Evolutionary conservation across 1,140 invertebrate genomes (phyloP), one percentile per base, ranked within the genome.

Genomic region (Trichoplusia ni): DNA sequence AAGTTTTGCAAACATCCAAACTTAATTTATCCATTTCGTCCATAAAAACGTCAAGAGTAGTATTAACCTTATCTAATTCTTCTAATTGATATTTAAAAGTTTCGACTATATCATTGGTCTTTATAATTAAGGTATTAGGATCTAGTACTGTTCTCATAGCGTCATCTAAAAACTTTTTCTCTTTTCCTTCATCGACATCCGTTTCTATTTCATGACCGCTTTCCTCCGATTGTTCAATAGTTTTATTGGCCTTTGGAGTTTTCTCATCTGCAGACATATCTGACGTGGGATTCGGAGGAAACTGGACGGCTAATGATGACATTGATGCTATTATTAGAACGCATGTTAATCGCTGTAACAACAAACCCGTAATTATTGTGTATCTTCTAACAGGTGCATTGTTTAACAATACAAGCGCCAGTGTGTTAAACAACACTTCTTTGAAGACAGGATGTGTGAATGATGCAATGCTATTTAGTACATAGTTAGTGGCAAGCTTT

Each of bases 191-290:
- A 11, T 89, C 87, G 14, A 60, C 37, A 18, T 89, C 84, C 11
- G 72, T 73, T 64, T 85, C 84, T 23, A 84, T 60, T 71, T 88
- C 84, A 44, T 83, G 80, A 19, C 80, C 83, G 53, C 86, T 86
- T 68, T 88, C 85, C 37, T 89, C 81, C 4, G 79, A 85, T 47
- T 74, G 68, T 9, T 88, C 85, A 7, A 62, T 4, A 13, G 82
- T 86, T 79, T 75, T 82, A 49, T 83, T 85, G 18, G 16, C 59
- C 73, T 74, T 85, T 8, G 35, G 37, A 23, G 70, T 79, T 68
- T 75, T 88, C n/a, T 88, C 85, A 65, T 89, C 88, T 19, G 75
- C 69, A 44, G 85, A 86, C 72, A 90, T 86, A 64, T 88, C 88
- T 70, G 88, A 89, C 16, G 78, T 82, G 8, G 84, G 80, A 56